Base-by-base conservation (phyloP, 2,113 vertebrate species). In the Oncorhynchus clarkii region DNA sequence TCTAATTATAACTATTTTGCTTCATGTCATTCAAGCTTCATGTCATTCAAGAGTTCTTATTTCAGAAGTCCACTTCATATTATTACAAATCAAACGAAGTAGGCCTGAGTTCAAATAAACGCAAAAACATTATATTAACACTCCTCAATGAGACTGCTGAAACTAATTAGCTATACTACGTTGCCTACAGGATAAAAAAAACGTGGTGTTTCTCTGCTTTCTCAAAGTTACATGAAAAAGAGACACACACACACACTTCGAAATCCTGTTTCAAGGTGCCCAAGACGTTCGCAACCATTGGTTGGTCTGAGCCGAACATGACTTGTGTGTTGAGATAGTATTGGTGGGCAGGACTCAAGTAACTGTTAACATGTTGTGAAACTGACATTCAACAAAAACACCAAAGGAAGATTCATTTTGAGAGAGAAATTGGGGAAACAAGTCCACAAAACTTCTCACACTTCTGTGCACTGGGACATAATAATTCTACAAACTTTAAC, bases 321-420 rank as follows among this genome's bases (percentile, higher is more conserved):
- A 54, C 51, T 18, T 54, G 27, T 68, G 67, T 68, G 27, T 68
- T 68, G 14, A 68, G 14, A 68, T 68, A 68, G 16, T 68, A 34
- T 68, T 34, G 20, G 67, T 68, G 27, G 67, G 67, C 67, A 68
- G 67, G 67, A 68, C 67, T 68, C 67, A 68, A 6, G 29, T 54
- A 45, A 68, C 18, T n/a, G 8, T 68, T 68, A 18, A 31, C 31
- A 31, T 18, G 67, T n/a, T 68, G 31, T 39, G 31, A 39, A 68
- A 68, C 67, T 39, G 67, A 68, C 67, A 68, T 20, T 39, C 27
- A 20, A 34, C 39, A 45, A 45, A 45, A 45, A 45, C 39, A 11
- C 27, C 16, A 7, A 34, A 20, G 8, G 31, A 31, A 68, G 4
- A 67, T 18, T 67, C 5, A 9, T 34, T 68, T 67, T 75, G 16